Evolutionary conservation across 1,140 invertebrate species (phyloP).

Genomic region (Anastatus disparis): DNA sequence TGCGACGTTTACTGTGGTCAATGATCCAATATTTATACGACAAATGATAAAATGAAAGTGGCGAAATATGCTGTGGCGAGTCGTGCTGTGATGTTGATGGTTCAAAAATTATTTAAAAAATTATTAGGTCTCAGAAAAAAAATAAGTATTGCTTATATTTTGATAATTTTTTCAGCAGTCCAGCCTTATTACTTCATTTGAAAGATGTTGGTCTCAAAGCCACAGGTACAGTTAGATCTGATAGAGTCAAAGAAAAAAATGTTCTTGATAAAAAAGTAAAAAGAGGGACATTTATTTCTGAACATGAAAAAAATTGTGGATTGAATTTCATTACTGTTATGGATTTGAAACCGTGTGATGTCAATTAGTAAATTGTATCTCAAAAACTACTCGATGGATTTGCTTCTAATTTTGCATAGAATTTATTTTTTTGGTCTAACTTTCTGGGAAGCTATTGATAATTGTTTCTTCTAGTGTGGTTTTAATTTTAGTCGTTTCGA

Average conservation of each 20-base stretch:
- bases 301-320: conserved; percentile 2
- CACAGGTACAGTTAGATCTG: conserved; percentile 36
- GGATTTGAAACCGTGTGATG: too few relatives aligned
- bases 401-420: too few relatives aligned
- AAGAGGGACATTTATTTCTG: conserved; percentile 25
- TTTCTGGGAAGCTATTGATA: too few relatives aligned
- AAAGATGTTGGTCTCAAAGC: conserved; percentile 40
- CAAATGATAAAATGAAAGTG: conserved; percentile 24
- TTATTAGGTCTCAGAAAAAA: conserved; percentile 25
- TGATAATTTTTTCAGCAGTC: conserved; percentile 39
- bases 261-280: conserved; percentile 35
- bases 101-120: conserved; percentile 34
- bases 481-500: too few relatives aligned
- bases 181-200: conserved; percentile 40
- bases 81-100: conserved; percentile 35
- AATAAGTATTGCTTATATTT: conserved; percentile 35
- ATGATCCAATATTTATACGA: conserved; percentile 18
- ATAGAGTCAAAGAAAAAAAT: conserved; percentile 36
- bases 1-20: conserved; percentile 11
- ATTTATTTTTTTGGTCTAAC: too few relatives aligned
- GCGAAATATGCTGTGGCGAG: conserved; percentile 37
- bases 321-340: too few relatives aligned
- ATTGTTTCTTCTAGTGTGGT: too few relatives aligned
- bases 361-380: too few relatives aligned
- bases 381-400: too few relatives aligned